Evolutionary conservation across 2,888 invertebrate genomes (phyloP).

Genomic region (Teleogryllus oceanicus): DNA sequence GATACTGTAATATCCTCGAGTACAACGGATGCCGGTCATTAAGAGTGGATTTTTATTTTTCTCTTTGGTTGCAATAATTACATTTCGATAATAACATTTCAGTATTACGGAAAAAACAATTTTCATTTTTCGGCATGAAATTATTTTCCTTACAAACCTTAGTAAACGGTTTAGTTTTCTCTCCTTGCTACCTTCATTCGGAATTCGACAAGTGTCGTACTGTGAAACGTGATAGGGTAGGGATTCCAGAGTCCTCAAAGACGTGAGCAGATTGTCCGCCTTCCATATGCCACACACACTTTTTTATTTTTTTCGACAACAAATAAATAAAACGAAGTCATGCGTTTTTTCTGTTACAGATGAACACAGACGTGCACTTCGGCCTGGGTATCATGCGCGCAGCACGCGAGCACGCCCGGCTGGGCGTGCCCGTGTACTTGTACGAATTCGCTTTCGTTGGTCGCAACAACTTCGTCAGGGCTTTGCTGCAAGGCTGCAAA

Average conservation of each 20-base stretch:
- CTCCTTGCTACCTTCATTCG: neutral
- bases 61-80: no score
- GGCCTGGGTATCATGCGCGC: neutral
- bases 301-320: no score
- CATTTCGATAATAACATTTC: no score
- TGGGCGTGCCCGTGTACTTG: neutral
- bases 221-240: neutral
- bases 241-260: neutral
- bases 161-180: no score
- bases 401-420: neutral
- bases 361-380: neutral
- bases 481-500: neutral
- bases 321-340: neutral
- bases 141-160: no score
- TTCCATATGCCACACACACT: neutral
- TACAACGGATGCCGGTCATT: no score
- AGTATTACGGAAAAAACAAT: no score
- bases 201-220: neutral
- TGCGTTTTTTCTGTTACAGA: neutral
- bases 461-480: neutral
- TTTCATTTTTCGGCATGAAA: no score
- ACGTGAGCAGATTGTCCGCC: no score
- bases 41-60: no score
- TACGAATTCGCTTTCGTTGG: neutral
- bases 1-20: no score